Evolutionary conservation across 1,140 invertebrate species (phyloP).

Genomic region (Aphelinus certus): DNA sequence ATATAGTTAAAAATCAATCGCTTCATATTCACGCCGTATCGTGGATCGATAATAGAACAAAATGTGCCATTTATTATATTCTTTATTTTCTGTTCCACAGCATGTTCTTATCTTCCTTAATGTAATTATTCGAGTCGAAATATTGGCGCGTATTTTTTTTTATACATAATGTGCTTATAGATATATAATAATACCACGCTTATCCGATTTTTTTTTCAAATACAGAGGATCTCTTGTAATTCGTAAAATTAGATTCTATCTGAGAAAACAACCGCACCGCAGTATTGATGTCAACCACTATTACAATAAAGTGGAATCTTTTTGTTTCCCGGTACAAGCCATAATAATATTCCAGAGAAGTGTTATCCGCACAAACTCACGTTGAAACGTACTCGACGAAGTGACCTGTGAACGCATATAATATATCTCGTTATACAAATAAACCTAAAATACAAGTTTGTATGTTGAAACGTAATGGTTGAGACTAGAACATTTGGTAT

Average conservation of each 20-base stretch:
- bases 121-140: constrained; percentile 27
- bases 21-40: constrained; percentile 28
- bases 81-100: constrained; percentile 9
- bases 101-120: neutral
- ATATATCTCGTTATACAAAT: too few relatives aligned
- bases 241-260: constrained; percentile 33
- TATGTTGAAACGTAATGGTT: too few relatives aligned
- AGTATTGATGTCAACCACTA: constrained; percentile 24
- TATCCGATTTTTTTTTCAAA: constrained; percentile 18
- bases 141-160: constrained; percentile 18
- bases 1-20: constrained; percentile 23
- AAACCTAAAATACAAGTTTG: too few relatives aligned
- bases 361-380: too few relatives aligned
- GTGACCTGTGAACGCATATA: too few relatives aligned
- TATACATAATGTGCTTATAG: constrained; percentile 31
- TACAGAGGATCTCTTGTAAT: constrained; percentile 13
- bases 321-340: neutral
- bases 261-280: constrained; percentile 27
- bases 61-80: constrained; percentile 18
- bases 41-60: constrained; percentile 31
- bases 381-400: too few relatives aligned
- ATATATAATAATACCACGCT: constrained; percentile 31
- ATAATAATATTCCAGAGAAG: too few relatives aligned
- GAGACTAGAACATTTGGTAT: too few relatives aligned
- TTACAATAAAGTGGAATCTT: constrained; percentile 1